Evolutionary conservation across 2,113 vertebrate species (phyloP).

Genomic region (Chionis minor): DNA sequence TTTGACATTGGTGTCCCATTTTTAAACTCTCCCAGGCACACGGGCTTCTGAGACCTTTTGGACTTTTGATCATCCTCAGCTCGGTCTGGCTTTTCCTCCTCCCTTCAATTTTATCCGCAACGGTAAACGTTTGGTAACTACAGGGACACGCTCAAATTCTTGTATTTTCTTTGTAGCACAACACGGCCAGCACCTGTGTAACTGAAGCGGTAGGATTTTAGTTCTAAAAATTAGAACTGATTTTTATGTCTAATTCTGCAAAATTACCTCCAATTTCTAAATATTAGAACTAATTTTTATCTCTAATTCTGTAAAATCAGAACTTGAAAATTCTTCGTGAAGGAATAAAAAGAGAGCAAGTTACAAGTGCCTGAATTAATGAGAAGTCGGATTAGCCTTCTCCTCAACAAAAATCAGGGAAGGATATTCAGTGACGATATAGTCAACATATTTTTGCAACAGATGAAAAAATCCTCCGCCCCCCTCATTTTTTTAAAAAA

Average conservation of each 20-base stretch:
- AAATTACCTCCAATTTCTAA: background rate
- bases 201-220: background rate
- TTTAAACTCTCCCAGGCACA: conserved; percentile 3
- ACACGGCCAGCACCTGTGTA: background rate
- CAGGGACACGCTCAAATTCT: background rate
- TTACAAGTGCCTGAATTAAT: background rate
- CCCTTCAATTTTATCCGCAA: conserved; percentile 47
- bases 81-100: background rate
- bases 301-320: background rate
- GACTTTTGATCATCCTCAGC: conserved; percentile 32
- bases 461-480: background rate
- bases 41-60: conserved; percentile 1
- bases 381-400: background rate
- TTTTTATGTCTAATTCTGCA: background rate
- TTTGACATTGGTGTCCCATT: conserved; percentile 37
- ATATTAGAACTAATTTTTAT: background rate
- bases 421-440: background rate
- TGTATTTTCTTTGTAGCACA: background rate
- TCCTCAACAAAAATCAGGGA: background rate
- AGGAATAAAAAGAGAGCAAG: background rate
- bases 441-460: background rate
- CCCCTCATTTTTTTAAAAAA: background rate
- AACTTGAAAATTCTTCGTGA: background rate
- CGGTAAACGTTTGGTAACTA: background rate
- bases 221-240: background rate